A percentile compares a stretch with the other conserved stretches of the same genome.
Evolutionary conservation across 2,888 invertebrate species (phyloP).

Genomic region (Tipula lateralis): DNA sequence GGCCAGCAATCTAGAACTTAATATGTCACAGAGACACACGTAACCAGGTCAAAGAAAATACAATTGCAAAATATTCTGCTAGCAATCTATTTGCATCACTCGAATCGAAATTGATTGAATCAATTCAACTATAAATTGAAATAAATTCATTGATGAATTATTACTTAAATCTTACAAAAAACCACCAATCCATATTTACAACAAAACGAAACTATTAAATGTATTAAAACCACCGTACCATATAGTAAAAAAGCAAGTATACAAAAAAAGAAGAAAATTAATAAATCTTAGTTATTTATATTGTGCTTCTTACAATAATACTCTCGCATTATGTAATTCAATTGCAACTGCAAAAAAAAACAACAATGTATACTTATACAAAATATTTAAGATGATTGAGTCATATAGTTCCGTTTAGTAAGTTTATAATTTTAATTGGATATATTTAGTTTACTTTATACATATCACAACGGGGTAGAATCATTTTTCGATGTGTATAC

Average conservation of each 20-base stretch:
- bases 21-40: too few species aligned
- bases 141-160: not conserved
- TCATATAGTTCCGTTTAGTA: not conserved
- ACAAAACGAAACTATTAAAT: not conserved
- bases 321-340: not conserved
- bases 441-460: not conserved
- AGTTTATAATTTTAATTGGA: not conserved
- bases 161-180: not conserved
- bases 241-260: not conserved
- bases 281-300: conserved; percentile 1
- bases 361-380: not conserved
- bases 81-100: not conserved
- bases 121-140: not conserved
- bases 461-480: not conserved
- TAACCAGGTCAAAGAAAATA: too few species aligned
- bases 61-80: not conserved
- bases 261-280: not conserved
- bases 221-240: not conserved
- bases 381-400: conserved; percentile 4
- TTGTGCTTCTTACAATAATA: not conserved
- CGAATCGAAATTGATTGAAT: not conserved
- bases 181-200: not conserved
- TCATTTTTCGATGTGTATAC: not conserved
- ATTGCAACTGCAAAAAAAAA: not conserved
- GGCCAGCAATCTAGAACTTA: too few species aligned